Evolutionary conservation across 2,888 invertebrate genomes (phyloP).

Genomic region (Leptinotarsa peninsularis): DNA sequence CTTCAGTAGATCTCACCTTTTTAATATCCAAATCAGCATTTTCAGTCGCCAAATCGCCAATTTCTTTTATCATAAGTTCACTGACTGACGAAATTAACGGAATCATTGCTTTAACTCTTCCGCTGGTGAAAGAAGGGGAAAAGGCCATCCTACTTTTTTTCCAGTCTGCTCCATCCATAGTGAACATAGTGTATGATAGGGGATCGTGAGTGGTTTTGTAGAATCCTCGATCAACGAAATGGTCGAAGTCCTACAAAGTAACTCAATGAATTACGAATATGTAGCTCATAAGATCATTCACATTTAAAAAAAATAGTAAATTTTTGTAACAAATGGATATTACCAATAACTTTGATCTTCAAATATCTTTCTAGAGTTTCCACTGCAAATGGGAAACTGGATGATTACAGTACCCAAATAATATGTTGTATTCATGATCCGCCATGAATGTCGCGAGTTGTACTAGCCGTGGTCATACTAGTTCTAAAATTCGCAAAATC

Average conservation of each 20-base stretch:
- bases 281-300: no score
- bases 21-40: slow-evolving; percentile 10
- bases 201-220: not conserved
- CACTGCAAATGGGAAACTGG: no score
- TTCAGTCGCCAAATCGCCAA: not conserved
- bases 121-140: not conserved
- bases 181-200: not conserved
- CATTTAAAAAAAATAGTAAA: no score
- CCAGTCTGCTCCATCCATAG: not conserved
- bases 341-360: no score
- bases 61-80: not conserved
- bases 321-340: no score
- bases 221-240: slow-evolving; percentile 1
- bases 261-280: no score
- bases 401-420: no score
- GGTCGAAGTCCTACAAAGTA: not conserved
- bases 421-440: no score
- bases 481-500: no score
- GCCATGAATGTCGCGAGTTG: no score
- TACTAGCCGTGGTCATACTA: no score
- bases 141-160: not conserved
- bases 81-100: not conserved
- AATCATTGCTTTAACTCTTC: not conserved
- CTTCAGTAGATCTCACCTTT: not conserved
- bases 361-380: no score